Evolutionary conservation across 2,113 vertebrate species (phyloP).

Genomic region (Porphyrio hochstetteri): DNA sequence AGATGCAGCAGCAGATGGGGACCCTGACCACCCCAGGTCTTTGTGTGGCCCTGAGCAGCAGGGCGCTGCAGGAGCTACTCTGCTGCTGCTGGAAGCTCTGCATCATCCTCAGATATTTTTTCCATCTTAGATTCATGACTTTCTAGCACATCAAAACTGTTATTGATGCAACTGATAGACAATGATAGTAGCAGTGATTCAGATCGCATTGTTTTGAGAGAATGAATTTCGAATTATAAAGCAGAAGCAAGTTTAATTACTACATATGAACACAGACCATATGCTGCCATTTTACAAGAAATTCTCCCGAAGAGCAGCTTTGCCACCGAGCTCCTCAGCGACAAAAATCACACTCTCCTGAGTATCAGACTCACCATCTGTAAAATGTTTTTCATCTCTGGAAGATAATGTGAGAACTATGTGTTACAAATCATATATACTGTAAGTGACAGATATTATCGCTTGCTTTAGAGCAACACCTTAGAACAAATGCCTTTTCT

Average conservation of each 20-base stretch:
- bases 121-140: not conserved
- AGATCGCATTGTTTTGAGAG: not conserved
- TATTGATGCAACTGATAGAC: not conserved
- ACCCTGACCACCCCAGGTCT: not conserved
- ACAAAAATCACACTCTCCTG: slow-evolving; percentile 29
- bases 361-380: slow-evolving; percentile 55
- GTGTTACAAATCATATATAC: slow-evolving; percentile 9
- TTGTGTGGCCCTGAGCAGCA: not conserved
- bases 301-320: not conserved
- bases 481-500: not conserved
- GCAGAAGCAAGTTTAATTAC: not conserved
- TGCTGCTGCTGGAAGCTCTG: not conserved
- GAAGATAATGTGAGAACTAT: slow-evolving; percentile 24
- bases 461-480: not conserved
- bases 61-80: not conserved
- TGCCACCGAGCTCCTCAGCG: not conserved
- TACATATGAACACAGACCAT: not conserved
- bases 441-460: not conserved
- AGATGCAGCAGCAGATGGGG: not conserved
- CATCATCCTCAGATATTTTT: not conserved
- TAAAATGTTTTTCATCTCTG: slow-evolving; percentile 38
- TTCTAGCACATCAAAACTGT: not conserved
- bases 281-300: slow-evolving; percentile 51
- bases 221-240: not conserved
- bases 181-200: not conserved